phyloP scores from a whole-genome alignment of 2,797 vertebrate species.

The Alfaro cultratus region DNA sequence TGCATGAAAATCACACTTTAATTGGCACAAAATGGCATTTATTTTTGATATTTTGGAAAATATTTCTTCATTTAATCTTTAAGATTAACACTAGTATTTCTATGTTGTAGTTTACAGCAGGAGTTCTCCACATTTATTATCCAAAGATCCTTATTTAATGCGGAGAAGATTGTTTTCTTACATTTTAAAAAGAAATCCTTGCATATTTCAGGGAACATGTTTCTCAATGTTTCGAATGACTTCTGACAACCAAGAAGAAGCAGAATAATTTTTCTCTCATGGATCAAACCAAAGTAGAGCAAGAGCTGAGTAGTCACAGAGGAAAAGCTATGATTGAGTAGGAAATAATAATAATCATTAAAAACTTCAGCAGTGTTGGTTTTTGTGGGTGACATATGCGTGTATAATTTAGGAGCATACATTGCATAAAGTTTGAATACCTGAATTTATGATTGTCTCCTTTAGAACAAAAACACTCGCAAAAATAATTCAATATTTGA shows the following conservation, averaged over 20 bases:
- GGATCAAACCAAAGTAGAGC: conserved; percentile 48
- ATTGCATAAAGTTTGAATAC: conserved; percentile 20
- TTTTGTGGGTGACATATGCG: background rate
- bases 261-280: conserved; percentile 52
- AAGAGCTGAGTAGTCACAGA: conserved; percentile 33
- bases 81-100: conserved; percentile 13
- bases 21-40: conserved; percentile 1
- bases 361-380: conserved; percentile 9
- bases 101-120: conserved; percentile 7
- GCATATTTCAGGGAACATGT: conserved; percentile 41
- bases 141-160: conserved; percentile 11
- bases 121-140: conserved; percentile 8
- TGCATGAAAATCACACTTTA: conserved; percentile 34
- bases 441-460: conserved; percentile 9
- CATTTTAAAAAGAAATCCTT: conserved; percentile 38
- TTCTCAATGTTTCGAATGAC: conserved; percentile 39
- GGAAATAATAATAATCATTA: conserved; percentile 16
- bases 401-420: background rate
- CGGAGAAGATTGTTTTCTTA: conserved; percentile 7
- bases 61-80: conserved; percentile 12
- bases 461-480: background rate
- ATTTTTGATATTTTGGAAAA: conserved; percentile 23
- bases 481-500: conserved; percentile 15
- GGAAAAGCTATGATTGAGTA: conserved; percentile 24
- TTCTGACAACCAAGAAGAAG: conserved; percentile 49